Conservation (phyloP, 2,113 vertebrate species). For the Salminus brasiliensis region DNA sequence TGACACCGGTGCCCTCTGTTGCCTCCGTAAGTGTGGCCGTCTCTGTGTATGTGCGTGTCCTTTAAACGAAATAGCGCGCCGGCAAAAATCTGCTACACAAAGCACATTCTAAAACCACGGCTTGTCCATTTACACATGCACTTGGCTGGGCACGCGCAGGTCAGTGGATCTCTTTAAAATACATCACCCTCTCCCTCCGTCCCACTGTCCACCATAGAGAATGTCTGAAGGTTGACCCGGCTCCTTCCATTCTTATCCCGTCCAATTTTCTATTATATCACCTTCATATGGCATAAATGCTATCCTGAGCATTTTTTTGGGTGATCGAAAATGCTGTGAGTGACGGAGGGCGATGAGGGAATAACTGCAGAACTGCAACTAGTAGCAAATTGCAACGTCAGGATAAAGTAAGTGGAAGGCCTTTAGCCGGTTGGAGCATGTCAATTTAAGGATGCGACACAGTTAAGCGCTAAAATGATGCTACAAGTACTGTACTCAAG, state of each 20-base stretch:
- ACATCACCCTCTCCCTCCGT: constrained; percentile 62
- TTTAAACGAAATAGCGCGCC: constrained; percentile 70
- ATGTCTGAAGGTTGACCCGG: constrained; percentile 72
- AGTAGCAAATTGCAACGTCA: constrained; percentile 17
- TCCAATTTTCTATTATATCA: constrained; percentile 60
- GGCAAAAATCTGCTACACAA: constrained; percentile 76
- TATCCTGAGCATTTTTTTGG: constrained; percentile 59
- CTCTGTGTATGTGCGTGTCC: constrained; percentile 57
- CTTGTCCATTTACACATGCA: constrained; percentile 72
- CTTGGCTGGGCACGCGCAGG: constrained; percentile 61
- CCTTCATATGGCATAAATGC: constrained; percentile 39
- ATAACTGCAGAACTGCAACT: constrained; percentile 41
- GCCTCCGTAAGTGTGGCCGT: constrained; percentile 38
- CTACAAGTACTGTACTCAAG: no score
- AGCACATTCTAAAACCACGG: constrained; percentile 73
- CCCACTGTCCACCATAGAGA: constrained; percentile 39
- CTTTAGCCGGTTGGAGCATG: neutral
- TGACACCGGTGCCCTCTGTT: constrained; percentile 68
- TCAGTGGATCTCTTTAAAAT: constrained; percentile 77
- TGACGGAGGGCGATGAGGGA: constrained; percentile 62
- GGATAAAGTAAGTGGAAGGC: constrained; percentile 18
- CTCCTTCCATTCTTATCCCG: constrained; percentile 43
- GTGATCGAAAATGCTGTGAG: constrained; percentile 69
- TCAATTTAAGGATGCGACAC: constrained; percentile 27
- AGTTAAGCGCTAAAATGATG: no score